These are phyloP conservation scores for Apotomis turbidana DNA, from an alignment of 2,888 invertebrate species.

Conservation along the genomic window DNA sequence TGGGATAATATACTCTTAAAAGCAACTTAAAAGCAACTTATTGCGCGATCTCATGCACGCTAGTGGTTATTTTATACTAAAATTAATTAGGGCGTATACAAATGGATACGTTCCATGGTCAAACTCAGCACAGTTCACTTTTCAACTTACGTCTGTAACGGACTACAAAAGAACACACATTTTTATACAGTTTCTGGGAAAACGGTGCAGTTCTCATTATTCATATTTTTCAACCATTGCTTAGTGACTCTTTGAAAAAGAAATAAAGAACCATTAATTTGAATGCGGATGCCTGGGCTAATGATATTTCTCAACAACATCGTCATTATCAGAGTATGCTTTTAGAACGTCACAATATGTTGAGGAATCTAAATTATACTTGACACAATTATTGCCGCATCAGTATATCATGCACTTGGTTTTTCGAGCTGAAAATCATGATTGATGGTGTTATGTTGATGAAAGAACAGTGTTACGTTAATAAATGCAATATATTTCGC, in stretches of 20 bases:
- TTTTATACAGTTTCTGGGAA: too few relatives aligned
- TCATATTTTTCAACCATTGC: not conserved
- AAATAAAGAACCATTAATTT: not conserved
- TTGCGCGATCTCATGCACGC: too few relatives aligned
- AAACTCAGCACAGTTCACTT: too few relatives aligned
- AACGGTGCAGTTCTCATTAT: too few relatives aligned
- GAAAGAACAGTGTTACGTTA: conserved; percentile 26
- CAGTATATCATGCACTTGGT: conserved; percentile 7
- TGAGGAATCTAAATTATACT: conserved; percentile 16
- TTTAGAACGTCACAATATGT: conserved; percentile 15
- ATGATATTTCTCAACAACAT: conserved; percentile 13
- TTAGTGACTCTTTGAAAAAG: not conserved
- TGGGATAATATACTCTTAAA: too few relatives aligned
- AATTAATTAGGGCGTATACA: too few relatives aligned
- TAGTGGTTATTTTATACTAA: too few relatives aligned
- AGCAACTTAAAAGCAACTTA: too few relatives aligned
- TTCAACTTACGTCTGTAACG: too few relatives aligned
- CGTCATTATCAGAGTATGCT: not conserved
- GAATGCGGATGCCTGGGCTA: not conserved
- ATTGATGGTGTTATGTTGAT: conserved; percentile 17
- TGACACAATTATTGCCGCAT: conserved; percentile 13
- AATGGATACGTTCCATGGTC: too few relatives aligned
- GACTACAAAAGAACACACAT: too few relatives aligned
- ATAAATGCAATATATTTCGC: conserved; percentile 22
- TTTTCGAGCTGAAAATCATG: conserved; percentile 20